phyloP scores from a whole-genome alignment of 2,113 vertebrate species.

The Heteronetta atricapilla region DNA sequence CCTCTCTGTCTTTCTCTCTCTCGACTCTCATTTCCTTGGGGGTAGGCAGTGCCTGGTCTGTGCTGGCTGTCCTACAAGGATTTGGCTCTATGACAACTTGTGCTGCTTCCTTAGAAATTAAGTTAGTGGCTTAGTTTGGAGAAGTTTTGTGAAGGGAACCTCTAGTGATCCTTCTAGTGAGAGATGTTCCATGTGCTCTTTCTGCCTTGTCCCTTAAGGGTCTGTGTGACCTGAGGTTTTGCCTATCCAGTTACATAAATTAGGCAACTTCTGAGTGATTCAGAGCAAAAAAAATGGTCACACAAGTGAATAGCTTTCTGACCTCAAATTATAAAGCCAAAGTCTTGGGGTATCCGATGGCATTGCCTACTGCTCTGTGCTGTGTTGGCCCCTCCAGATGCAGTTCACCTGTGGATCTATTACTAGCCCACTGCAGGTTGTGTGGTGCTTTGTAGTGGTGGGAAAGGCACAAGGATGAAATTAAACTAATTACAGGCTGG shows the following conservation, averaged over 20 bases:
- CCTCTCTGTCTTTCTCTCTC: neutral
- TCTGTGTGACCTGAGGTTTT: neutral
- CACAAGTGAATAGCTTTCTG: neutral
- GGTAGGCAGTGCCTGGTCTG: neutral
- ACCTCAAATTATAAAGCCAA: rapidly evolving
- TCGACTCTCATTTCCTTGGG: neutral
- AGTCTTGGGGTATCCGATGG: neutral
- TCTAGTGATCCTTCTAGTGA: neutral
- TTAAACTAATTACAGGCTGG: conserved; percentile 37
- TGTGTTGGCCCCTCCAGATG: neutral
- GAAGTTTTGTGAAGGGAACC: neutral
- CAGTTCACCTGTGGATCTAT: neutral
- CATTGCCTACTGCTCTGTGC: neutral
- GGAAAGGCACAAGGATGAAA: conserved; percentile 15
- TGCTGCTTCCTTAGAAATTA: neutral
- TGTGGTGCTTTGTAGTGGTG: neutral
- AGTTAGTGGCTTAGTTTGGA: neutral
- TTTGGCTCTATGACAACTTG: neutral
- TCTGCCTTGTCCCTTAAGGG: neutral
- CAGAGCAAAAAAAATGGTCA: neutral
- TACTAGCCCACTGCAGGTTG: neutral
- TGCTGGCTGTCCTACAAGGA: neutral
- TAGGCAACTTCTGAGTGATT: neutral
- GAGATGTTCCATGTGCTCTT: neutral
- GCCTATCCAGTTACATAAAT: neutral